Evolutionary conservation across 30 jellyfish, hydroid and myxozoan species (phyloP).

Genomic region (Calvadosia cruxmelitensis): DNA sequence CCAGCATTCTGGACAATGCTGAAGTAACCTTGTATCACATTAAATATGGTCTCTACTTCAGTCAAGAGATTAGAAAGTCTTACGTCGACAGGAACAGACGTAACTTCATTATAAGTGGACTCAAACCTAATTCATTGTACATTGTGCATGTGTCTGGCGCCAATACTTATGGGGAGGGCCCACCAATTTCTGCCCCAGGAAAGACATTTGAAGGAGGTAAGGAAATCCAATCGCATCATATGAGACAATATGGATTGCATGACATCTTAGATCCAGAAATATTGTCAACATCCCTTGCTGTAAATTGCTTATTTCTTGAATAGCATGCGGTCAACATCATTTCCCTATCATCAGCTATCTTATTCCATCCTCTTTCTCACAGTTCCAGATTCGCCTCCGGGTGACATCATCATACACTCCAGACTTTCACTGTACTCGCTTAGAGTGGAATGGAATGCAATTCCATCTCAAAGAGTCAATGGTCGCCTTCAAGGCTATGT

Average conservation of each 20-base stretch:
- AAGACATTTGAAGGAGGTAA: background rate
- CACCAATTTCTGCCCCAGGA: slow-evolving; percentile 1
- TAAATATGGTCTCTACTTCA: background rate
- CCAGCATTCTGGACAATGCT: background rate
- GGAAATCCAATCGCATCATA: no score
- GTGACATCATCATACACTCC: background rate
- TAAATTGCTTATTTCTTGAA: no score
- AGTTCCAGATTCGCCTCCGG: background rate
- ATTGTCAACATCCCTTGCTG: no score
- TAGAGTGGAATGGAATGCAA: background rate
- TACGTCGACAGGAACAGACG: background rate
- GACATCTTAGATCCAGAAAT: no score
- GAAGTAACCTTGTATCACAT: background rate
- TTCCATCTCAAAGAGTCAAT: no score
- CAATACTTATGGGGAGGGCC: background rate
- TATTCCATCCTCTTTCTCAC: no score
- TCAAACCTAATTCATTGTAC: background rate
- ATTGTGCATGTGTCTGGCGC: background rate
- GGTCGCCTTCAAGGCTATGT: background rate
- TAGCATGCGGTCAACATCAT: no score
- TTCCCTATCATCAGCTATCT: no score
- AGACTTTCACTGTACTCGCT: background rate
- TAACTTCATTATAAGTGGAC: background rate
- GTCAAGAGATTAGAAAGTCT: background rate
- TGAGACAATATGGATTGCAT: no score